These are phyloP conservation scores for Motacilla tschutschensis DNA, from an alignment of 2,113 vertebrate species.

Conservation along the genomic window DNA sequence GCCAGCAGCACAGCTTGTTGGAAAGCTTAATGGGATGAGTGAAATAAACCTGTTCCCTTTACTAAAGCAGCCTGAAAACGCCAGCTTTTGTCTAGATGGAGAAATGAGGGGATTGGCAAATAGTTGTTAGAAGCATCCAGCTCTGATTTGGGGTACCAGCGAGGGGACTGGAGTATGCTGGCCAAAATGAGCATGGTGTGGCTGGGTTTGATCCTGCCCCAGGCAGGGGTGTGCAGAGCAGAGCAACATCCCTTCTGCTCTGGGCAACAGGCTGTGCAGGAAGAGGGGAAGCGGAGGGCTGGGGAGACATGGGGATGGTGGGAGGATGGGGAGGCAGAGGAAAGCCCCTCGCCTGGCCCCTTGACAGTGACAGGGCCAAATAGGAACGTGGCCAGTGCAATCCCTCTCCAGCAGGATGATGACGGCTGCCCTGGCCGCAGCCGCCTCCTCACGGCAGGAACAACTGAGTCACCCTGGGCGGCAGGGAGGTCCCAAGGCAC, in stretches of 20 bases:
- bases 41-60: conserved; percentile 43
- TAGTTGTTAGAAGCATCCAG: background rate
- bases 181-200: background rate
- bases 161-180: background rate
- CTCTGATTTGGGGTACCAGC: background rate
- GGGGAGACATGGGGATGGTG: background rate
- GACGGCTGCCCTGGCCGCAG: background rate
- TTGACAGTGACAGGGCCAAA: accelerated
- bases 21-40: background rate
- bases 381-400: background rate
- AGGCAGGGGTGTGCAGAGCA: background rate
- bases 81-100: background rate
- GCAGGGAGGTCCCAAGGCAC: background rate
- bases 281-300: accelerated
- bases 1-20: background rate
- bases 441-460: background rate
- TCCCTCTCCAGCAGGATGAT: background rate
- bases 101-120: background rate
- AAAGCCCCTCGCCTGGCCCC: background rate
- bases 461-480: background rate
- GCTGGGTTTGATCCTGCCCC: background rate
- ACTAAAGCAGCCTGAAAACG: background rate
- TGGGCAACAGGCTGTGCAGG: accelerated
- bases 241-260: background rate
- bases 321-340: background rate